Percentiles rank a stretch among this genome's conserved stretches.
Evolutionary conservation across 2,888 invertebrate genomes (phyloP).

Genomic region (Eustalomyia histrio): DNA sequence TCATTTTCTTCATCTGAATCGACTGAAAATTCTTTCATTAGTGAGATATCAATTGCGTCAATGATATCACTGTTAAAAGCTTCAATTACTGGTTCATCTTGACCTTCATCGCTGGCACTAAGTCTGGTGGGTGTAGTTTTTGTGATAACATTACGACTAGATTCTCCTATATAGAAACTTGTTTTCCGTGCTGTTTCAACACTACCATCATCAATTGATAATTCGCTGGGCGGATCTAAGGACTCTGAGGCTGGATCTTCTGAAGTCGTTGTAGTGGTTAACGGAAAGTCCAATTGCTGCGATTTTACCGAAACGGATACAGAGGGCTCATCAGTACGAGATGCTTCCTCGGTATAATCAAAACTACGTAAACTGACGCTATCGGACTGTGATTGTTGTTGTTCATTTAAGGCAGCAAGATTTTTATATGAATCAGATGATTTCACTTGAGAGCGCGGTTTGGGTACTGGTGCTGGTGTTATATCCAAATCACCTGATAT

Average conservation of each 20-base stretch:
- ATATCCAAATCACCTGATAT: constrained; percentile 25
- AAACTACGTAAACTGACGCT: constrained; percentile 75
- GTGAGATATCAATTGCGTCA: constrained; percentile 70
- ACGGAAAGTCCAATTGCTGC: constrained; percentile 68
- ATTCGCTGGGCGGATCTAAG: constrained; percentile 74
- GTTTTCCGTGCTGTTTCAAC: constrained; percentile 71
- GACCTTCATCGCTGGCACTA: constrained; percentile 34
- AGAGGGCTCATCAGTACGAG: constrained; percentile 75
- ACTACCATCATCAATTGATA: constrained; percentile 73
- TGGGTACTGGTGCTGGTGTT: constrained; percentile 73
- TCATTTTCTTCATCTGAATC: constrained; percentile 74
- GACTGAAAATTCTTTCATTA: constrained; percentile 72
- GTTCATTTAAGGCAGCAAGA: constrained; percentile 70
- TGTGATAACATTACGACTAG: constrained; percentile 77
- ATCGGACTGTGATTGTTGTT: constrained; percentile 69
- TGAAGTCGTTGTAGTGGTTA: constrained; percentile 71
- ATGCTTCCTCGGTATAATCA: constrained; percentile 75
- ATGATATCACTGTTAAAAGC: constrained; percentile 57
- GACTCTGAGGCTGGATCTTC: constrained; percentile 73
- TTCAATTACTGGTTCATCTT: constrained; percentile 46
- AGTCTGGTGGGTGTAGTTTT: constrained; percentile 74
- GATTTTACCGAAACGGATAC: constrained; percentile 69
- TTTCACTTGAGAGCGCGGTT: constrained; percentile 76
- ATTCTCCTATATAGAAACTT: constrained; percentile 79
- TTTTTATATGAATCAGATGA: constrained; percentile 73